These are phyloP conservation scores for Saccostrea echinata DNA, from an alignment of 1,140 invertebrate genomes.

Conservation along the genomic window DNA sequence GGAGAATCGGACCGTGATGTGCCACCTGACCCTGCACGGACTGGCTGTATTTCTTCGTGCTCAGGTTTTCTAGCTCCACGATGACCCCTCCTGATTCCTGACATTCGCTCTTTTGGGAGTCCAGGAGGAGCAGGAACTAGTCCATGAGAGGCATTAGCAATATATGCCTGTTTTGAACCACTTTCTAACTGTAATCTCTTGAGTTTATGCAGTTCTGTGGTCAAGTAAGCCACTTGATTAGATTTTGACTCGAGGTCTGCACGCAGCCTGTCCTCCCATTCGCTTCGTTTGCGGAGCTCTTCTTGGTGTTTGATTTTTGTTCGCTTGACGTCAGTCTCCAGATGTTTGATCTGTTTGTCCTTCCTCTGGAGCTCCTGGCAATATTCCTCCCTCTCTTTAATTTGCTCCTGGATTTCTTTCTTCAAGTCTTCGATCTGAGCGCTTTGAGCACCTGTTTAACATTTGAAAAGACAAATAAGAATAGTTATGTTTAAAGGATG, in stretches of 20 bases:
- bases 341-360: slow-evolving; percentile 51
- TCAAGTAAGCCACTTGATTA: slow-evolving; percentile 72
- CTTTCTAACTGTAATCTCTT: slow-evolving; percentile 66
- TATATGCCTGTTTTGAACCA: slow-evolving; percentile 47
- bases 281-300: slow-evolving; percentile 59
- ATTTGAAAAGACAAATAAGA: too few species aligned
- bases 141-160: slow-evolving; percentile 45
- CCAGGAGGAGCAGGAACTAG: slow-evolving; percentile 42
- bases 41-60: slow-evolving; percentile 46
- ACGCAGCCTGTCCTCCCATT: slow-evolving; percentile 63
- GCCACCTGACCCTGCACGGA: slow-evolving; percentile 51
- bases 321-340: slow-evolving; percentile 49
- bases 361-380: slow-evolving; percentile 46
- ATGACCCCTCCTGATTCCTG: slow-evolving; percentile 54
- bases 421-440: slow-evolving; percentile 47
- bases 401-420: slow-evolving; percentile 43
- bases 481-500: too few species aligned
- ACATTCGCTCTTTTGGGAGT: slow-evolving; percentile 52
- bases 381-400: slow-evolving; percentile 44
- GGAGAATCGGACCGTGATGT: slow-evolving; percentile 55
- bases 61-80: slow-evolving; percentile 24
- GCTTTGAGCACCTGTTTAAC: slow-evolving; percentile 8
- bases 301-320: slow-evolving; percentile 60
- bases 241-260: slow-evolving; percentile 73
- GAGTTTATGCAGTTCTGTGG: slow-evolving; percentile 72